These are phyloP conservation scores for Heliconius sara DNA, from an alignment of 2,888 invertebrate species.

Conservation along the genomic window DNA sequence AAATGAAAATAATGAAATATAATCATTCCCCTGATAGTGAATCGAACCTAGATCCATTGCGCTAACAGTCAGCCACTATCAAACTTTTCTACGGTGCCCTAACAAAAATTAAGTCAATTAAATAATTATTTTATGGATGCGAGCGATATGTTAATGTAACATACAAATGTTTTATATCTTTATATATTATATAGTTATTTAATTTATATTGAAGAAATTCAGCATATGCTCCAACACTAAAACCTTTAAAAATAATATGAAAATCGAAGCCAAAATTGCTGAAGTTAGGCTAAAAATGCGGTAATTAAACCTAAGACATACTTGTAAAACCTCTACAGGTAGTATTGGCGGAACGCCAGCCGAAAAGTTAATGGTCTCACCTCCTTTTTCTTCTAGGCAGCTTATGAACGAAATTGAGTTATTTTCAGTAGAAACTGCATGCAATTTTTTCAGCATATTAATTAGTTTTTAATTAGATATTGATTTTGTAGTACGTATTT, in stretches of 20 bases:
- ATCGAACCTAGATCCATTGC: neutral
- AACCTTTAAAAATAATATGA: neutral
- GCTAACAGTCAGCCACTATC: neutral
- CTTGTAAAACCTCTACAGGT: constrained; percentile 43
- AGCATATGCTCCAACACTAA: neutral
- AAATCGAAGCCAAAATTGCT: neutral
- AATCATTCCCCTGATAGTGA: neutral
- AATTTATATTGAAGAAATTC: no score
- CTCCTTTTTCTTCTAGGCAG: constrained; percentile 37
- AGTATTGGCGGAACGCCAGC: constrained; percentile 40
- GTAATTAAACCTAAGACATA: constrained; percentile 41
- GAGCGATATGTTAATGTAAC: no score
- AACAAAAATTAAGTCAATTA: no score
- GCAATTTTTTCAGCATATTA: no score
- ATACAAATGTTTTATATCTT: no score
- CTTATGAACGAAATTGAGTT: constrained; percentile 32
- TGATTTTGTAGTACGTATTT: neutral
- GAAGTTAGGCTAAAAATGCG: constrained; percentile 27
- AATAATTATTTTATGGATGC: no score
- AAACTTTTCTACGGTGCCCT: no score
- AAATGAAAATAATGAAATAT: neutral
- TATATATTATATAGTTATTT: no score
- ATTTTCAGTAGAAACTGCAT: constrained; percentile 22
- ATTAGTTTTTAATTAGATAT: neutral
- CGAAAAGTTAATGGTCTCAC: constrained; percentile 41